phyloP scores from a whole-genome alignment of 2,113 vertebrate species.

The Nannobrachium achirus region DNA sequence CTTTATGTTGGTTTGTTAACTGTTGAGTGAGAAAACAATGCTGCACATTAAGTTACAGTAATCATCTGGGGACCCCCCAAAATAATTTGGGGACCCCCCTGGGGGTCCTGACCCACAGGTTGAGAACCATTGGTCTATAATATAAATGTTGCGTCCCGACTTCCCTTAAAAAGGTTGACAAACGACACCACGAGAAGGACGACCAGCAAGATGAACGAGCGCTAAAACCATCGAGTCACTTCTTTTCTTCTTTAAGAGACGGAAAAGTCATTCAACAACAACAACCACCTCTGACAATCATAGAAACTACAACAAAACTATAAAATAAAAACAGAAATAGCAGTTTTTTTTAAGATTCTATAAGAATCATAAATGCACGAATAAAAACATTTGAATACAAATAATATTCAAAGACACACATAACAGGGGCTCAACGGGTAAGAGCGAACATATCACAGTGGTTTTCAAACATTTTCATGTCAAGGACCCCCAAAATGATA shows the following conservation, averaged over 20 bases:
- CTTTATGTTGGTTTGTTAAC: too few relatives aligned
- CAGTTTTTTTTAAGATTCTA: slow-evolving; percentile 41
- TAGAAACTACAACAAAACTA: background rate
- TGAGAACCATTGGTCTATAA: background rate
- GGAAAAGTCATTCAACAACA: background rate
- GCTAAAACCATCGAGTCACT: background rate
- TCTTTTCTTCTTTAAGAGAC: background rate
- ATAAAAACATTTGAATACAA: background rate
- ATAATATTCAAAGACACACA: background rate
- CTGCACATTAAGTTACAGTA: too few relatives aligned
- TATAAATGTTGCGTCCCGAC: background rate
- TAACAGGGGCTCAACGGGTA: background rate
- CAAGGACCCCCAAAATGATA: too few relatives aligned
- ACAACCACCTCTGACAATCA: background rate
- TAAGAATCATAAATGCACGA: slow-evolving; percentile 54
- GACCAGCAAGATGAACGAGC: background rate
- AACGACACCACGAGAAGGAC: slow-evolving; percentile 28
- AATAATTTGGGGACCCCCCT: too few relatives aligned
- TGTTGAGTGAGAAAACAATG: too few relatives aligned
- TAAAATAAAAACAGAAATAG: background rate
- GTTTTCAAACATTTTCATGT: too few relatives aligned
- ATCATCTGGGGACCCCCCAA: too few relatives aligned
- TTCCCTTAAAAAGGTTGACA: slow-evolving; percentile 18
- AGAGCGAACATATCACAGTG: too few relatives aligned
- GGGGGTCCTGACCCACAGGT: too few relatives aligned